Conservation (phyloP, 2,888 invertebrate genomes). For the Orchesellides sinensis region DNA sequence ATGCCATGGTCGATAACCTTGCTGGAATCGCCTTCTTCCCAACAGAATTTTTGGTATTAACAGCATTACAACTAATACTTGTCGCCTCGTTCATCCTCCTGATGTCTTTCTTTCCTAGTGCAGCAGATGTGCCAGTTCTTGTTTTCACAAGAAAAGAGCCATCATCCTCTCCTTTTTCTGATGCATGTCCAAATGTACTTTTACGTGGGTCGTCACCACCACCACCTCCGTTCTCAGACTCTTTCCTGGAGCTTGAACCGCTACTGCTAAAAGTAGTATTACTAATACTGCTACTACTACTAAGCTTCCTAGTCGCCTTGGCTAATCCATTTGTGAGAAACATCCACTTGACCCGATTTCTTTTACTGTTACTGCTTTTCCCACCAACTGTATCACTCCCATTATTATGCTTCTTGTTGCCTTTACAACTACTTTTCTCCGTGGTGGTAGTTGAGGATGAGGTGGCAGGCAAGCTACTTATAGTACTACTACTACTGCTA, state of each 20-base stretch:
- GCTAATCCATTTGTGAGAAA: conserved; percentile 57
- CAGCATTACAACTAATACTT: conserved; percentile 22
- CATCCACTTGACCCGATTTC: conserved; percentile 53
- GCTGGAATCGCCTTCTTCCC: conserved; percentile 1
- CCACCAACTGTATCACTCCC: background rate
- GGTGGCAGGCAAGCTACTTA: conserved; percentile 47
- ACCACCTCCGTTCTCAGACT: background rate
- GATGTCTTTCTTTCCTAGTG: background rate
- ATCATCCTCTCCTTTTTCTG: background rate
- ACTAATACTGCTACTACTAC: conserved; percentile 25
- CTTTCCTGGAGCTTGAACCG: background rate
- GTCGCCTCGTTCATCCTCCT: conserved; percentile 9
- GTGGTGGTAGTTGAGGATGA: conserved; percentile 7
- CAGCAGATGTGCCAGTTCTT: background rate
- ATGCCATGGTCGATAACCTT: background rate
- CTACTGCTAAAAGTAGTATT: background rate
- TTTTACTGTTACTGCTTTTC: background rate
- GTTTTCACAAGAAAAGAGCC: background rate
- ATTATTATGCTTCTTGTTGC: background rate
- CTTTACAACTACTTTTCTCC: conserved; percentile 24
- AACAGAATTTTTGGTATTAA: conserved; percentile 7
- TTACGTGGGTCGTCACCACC: conserved; percentile 7
- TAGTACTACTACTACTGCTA: conserved; percentile 23
- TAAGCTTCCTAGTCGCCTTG: conserved; percentile 58
- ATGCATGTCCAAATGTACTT: background rate